These are phyloP conservation scores for Brachionus rubens DNA, from an alignment of 1,140 invertebrate genomes.

Conservation along the genomic window DNA sequence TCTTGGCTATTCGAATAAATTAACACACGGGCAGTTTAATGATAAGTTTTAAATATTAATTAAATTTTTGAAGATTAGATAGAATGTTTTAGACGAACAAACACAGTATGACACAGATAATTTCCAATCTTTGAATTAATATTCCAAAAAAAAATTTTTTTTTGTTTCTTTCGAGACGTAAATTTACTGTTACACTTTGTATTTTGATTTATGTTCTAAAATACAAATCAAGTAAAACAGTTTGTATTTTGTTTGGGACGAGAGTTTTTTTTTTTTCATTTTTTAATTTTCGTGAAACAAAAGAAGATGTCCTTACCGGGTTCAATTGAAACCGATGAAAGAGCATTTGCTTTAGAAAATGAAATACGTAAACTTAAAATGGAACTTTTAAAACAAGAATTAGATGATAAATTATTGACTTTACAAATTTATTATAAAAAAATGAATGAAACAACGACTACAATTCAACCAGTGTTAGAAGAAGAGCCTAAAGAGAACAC, in stretches of 20 bases:
- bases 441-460: neutral
- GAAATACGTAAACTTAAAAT: conserved; percentile 11
- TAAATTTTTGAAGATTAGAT: conserved; percentile 15
- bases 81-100: neutral
- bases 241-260: neutral
- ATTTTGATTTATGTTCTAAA: conserved; percentile 35
- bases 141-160: neutral
- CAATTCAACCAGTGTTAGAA: neutral
- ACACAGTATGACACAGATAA: conserved; percentile 35
- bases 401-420: conserved; percentile 20
- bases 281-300: neutral
- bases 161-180: neutral
- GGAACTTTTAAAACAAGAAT: neutral
- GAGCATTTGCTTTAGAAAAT: neutral
- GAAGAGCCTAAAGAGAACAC: neutral
- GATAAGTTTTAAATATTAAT: neutral
- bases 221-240: conserved; percentile 5
- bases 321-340: neutral
- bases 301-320: neutral
- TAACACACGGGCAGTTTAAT: neutral
- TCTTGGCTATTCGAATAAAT: conserved; percentile 6
- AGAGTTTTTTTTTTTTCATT: neutral
- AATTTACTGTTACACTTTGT: neutral
- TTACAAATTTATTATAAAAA: conserved; percentile 17
- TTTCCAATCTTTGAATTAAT: neutral